Evolutionary conservation across 2,113 vertebrate species (phyloP), one percentile per base, ranked within the genome.

Genomic region (Sporophila hypoxantha): DNA sequence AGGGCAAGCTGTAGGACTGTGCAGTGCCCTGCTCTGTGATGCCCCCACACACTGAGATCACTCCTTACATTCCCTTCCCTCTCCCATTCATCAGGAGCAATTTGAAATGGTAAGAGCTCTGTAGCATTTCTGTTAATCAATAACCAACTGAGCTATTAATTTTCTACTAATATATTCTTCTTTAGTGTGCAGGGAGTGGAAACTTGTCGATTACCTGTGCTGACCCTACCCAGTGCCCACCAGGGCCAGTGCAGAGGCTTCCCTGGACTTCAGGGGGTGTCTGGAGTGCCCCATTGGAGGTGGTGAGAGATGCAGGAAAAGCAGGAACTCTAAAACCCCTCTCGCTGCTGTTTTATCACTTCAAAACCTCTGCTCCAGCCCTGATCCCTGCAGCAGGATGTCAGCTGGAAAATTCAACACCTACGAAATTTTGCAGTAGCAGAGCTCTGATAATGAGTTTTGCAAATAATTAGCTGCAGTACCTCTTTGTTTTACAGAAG

Each of bases 111-210:
- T 87, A 37, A 82, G 78, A 85, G 78, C 82, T 14, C 75, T 87
- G 89, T 79, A 66, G 76, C 81, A 44, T 88, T 92, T 81, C 78
- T 87, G 61, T 88, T 95, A 62, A 92, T 94, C 92, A 84, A 91
- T 94, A 88, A 26, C 76, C 39, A 87, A 47, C 77, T 0, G 6
- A 87, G 68, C 84, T 89, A 70, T 91, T 87, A 26, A 87, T 93
- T 94, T 87, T 36, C 75, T 39, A 17, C 67, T 86, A 81, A 91
- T 85, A 49, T 3, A 73, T 92, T 41, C 77, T 75, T 84, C 74
- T 91, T 79, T 9, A 82, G 71, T 17, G 75, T 67, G 78, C 75
- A 85, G 84, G 32, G 90, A 52, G 34, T 32, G 71, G 46, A 56
- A 66, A 84, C 10, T 50, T 12, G 36, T 90, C 2, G 1, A 86